These are phyloP conservation scores for Caranx melampygus DNA, from an alignment of 2,113 vertebrate species.

Conservation along the genomic window DNA sequence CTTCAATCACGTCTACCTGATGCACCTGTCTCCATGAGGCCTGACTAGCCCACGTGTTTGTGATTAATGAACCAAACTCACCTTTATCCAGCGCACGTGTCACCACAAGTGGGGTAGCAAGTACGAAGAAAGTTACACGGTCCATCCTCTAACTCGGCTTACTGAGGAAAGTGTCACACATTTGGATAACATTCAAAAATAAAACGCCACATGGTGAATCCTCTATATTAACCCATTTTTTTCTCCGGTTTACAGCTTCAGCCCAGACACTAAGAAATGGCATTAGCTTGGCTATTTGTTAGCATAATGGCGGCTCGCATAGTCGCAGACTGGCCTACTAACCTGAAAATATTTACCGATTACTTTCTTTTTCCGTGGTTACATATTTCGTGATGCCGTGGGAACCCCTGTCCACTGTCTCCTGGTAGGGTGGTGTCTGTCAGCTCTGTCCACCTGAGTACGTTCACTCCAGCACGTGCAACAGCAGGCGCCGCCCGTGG, in stretches of 20 bases:
- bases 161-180: neutral
- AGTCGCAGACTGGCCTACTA: neutral
- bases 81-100: constrained; percentile 57
- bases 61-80: constrained; percentile 25
- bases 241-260: neutral
- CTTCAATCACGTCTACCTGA: neutral
- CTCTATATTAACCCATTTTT: neutral
- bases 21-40: too few relatives aligned
- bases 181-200: neutral
- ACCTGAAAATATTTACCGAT: neutral
- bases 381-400: neutral
- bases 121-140: constrained; percentile 9
- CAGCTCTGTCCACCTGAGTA: neutral
- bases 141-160: neutral
- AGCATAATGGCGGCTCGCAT: neutral
- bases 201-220: neutral
- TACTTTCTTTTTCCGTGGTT: neutral
- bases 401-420: neutral
- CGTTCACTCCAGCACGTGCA: accelerated
- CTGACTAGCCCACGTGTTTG: too few relatives aligned
- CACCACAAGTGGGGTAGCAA: constrained; percentile 71
- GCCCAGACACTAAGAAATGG: neutral
- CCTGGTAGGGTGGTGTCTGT: neutral
- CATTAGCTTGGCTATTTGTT: constrained; percentile 21
- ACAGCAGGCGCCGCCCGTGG: constrained; percentile 16